Evolutionary conservation across 1,140 invertebrate species (phyloP).

Genomic region (Platyura marginata): DNA sequence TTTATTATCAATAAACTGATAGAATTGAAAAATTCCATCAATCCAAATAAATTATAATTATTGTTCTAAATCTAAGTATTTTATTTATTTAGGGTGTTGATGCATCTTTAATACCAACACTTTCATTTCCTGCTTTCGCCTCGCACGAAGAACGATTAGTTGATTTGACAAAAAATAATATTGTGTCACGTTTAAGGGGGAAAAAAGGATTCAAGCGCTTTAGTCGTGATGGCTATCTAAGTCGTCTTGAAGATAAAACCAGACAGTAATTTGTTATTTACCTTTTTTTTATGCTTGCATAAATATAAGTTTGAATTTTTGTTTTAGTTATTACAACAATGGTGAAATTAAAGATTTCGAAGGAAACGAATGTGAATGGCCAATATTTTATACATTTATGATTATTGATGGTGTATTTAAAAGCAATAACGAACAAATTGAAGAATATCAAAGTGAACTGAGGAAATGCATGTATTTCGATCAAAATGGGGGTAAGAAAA

Average conservation of each 20-base stretch:
- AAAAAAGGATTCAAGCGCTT: slow-evolving; percentile 89
- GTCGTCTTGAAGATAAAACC: slow-evolving; percentile 64
- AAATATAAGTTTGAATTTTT: not conserved
- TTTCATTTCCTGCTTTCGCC: slow-evolving; percentile 95
- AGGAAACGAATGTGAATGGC: slow-evolving; percentile 95
- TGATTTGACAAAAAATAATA: slow-evolving; percentile 71
- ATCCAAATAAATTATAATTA: too few species aligned
- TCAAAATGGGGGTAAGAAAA: slow-evolving; percentile 46
- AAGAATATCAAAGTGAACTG: slow-evolving; percentile 76
- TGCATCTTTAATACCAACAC: slow-evolving; percentile 71
- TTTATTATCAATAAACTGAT: too few species aligned
- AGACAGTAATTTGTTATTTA: slow-evolving; percentile 35
- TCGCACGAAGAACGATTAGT: slow-evolving; percentile 86
- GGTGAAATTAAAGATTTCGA: slow-evolving; percentile 77
- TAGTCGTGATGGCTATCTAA: slow-evolving; percentile 87
- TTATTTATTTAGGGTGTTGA: too few species aligned
- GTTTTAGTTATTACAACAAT: slow-evolving; percentile 33
- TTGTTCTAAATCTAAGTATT: too few species aligned
- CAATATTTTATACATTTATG: slow-evolving; percentile 87
- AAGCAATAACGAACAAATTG: slow-evolving; percentile 73
- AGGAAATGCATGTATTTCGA: slow-evolving; percentile 59
- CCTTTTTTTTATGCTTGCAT: too few species aligned
- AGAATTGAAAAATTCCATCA: too few species aligned
- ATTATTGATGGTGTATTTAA: slow-evolving; percentile 90
- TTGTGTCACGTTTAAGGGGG: slow-evolving; percentile 70